Conservation (phyloP, 1,140 invertebrate genomes). For the Musca domestica region DNA sequence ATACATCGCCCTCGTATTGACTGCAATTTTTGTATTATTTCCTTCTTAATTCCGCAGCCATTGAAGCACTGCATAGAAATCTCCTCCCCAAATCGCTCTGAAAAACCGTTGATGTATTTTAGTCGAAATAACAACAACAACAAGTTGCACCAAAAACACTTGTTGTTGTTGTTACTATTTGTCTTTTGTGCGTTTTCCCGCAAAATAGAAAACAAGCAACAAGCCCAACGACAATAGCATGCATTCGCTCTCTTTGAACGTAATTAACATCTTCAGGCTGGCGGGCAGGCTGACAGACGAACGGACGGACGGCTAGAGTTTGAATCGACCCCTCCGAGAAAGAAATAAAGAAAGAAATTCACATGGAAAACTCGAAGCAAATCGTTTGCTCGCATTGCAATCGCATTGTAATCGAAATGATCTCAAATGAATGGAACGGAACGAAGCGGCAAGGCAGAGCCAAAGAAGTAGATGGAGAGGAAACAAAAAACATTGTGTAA, state of each 20-base stretch:
- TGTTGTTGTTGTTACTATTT: conserved; percentile 6
- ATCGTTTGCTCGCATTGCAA: too few relatives aligned
- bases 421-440: too few relatives aligned
- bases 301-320: background rate
- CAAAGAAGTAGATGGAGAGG: too few relatives aligned
- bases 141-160: background rate
- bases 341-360: conserved; percentile 4
- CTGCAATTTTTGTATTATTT: too few relatives aligned
- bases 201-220: background rate
- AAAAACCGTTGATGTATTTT: too few relatives aligned
- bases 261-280: too few relatives aligned
- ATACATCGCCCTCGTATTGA: too few relatives aligned
- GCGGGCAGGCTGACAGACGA: background rate
- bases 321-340: background rate
- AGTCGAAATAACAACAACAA: too few relatives aligned
- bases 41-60: background rate
- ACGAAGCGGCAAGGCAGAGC: too few relatives aligned
- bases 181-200: conserved; percentile 5
- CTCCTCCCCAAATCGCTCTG: background rate
- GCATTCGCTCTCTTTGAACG: too few relatives aligned
- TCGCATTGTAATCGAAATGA: too few relatives aligned
- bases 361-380: background rate
- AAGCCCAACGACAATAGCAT: too few relatives aligned
- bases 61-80: conserved; percentile 13
- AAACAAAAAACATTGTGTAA: conserved; percentile 10